Percentiles rank a stretch among this genome's conserved stretches.
These are phyloP conservation scores for Priocnemis perturbator DNA, from an alignment of 2,888 invertebrate species.

Conservation along the genomic window DNA sequence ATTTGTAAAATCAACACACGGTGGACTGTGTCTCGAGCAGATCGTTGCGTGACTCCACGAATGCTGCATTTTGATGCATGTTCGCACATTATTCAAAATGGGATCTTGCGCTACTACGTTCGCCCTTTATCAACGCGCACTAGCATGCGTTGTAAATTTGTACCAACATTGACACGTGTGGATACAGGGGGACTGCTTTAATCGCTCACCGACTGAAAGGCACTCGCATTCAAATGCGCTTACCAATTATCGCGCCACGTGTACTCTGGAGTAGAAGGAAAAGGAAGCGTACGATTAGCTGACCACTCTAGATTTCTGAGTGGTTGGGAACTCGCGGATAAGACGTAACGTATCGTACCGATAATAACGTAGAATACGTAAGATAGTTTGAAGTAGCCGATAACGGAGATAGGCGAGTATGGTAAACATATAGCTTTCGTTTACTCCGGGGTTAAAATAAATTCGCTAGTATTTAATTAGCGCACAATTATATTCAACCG, in stretches of 20 bases:
- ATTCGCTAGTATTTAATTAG: constrained; percentile 41
- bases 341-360: no score
- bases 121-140: background rate
- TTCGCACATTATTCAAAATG: no score
- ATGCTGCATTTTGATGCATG: no score
- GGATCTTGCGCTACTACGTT: no score
- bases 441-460: background rate
- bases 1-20: constrained; percentile 5
- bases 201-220: constrained; percentile 66
- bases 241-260: no score
- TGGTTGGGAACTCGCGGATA: no score
- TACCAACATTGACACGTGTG: constrained; percentile 7
- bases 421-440: background rate
- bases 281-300: no score
- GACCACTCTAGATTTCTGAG: no score
- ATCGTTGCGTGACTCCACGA: no score
- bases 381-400: background rate
- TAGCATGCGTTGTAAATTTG: no score
- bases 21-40: no score
- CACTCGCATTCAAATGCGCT: constrained; percentile 11
- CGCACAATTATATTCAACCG: constrained; percentile 43
- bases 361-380: background rate
- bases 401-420: background rate
- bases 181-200: constrained; percentile 50
- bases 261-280: background rate